A percentile compares a stretch with the other conserved stretches of the same genome.
Conservation (phyloP, 2,113 vertebrate genomes). For the Syngnathoides biaculeatus region DNA sequence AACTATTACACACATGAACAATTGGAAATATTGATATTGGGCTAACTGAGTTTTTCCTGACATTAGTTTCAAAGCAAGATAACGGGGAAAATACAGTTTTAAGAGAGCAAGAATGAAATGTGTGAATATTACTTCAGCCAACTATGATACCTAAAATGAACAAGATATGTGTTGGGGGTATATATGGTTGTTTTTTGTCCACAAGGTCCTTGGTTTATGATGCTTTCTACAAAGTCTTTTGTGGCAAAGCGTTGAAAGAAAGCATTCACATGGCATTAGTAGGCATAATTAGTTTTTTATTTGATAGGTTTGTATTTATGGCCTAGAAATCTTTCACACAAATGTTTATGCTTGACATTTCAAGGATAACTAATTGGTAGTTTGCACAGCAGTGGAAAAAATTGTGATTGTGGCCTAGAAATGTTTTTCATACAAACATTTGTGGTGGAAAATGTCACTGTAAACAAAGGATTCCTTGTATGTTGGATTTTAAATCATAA, state of each 20-base stretch:
- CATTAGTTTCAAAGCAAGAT: background rate
- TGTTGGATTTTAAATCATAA: background rate
- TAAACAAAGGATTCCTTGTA: background rate
- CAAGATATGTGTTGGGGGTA: constrained; percentile 35
- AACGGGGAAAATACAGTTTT: background rate
- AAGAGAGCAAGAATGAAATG: constrained; percentile 6
- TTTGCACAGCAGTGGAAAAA: background rate
- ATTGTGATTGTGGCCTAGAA: too few relatives aligned
- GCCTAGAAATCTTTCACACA: background rate
- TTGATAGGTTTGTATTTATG: background rate
- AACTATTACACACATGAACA: background rate
- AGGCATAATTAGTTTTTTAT: background rate
- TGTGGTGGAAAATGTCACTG: background rate
- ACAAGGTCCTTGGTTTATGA: background rate
- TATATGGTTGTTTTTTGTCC: background rate
- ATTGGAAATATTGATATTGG: background rate
- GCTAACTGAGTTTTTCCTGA: background rate
- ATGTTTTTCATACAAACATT: background rate
- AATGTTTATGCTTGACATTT: background rate
- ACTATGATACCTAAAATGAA: constrained; percentile 40
- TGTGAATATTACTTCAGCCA: constrained; percentile 33
- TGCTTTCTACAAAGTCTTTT: background rate
- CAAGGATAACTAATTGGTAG: background rate
- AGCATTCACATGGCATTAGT: background rate
- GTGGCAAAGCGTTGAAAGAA: background rate